These are phyloP conservation scores for Drosophila paucipuncta DNA, from an alignment of 2,888 invertebrate genomes.

Conservation along the genomic window DNA sequence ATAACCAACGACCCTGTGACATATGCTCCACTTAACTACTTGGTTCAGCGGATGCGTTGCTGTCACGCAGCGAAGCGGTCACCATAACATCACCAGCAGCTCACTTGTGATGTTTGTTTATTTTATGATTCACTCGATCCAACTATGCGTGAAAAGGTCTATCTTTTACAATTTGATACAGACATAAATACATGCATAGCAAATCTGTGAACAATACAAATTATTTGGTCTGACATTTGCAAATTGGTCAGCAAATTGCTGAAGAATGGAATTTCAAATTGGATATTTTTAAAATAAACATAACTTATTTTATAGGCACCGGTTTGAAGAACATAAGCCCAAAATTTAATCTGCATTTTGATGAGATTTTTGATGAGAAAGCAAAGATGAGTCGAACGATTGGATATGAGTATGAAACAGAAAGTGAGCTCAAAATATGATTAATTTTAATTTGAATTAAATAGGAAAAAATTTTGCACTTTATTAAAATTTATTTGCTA, in stretches of 20 bases:
- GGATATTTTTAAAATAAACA: slow-evolving; percentile 19
- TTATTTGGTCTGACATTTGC: slow-evolving; percentile 34
- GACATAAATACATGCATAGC: background rate
- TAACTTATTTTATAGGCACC: background rate
- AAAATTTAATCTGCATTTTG: slow-evolving; percentile 67
- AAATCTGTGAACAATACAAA: slow-evolving; percentile 24
- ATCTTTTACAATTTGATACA: slow-evolving; percentile 58
- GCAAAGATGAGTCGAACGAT: slow-evolving; percentile 2
- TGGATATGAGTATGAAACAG: slow-evolving; percentile 8
- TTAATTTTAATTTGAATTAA: background rate
- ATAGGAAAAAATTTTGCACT: background rate
- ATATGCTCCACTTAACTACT: slow-evolving; percentile 6
- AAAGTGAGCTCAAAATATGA: background rate
- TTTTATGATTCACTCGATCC: slow-evolving; percentile 50
- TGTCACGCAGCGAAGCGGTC: slow-evolving; percentile 61
- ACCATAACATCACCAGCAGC: slow-evolving; percentile 35
- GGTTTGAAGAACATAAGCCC: slow-evolving; percentile 23
- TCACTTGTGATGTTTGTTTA: slow-evolving; percentile 38
- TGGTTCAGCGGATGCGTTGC: slow-evolving; percentile 61
- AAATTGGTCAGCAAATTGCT: slow-evolving; percentile 56
- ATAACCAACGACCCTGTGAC: slow-evolving; percentile 24
- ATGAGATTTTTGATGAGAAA: slow-evolving; percentile 31
- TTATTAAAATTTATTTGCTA: background rate
- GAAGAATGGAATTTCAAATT: slow-evolving; percentile 45
- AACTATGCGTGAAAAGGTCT: slow-evolving; percentile 56